Evolutionary conservation across 2,797 vertebrate species (phyloP).

Genomic region (Enteromius viviparus): DNA sequence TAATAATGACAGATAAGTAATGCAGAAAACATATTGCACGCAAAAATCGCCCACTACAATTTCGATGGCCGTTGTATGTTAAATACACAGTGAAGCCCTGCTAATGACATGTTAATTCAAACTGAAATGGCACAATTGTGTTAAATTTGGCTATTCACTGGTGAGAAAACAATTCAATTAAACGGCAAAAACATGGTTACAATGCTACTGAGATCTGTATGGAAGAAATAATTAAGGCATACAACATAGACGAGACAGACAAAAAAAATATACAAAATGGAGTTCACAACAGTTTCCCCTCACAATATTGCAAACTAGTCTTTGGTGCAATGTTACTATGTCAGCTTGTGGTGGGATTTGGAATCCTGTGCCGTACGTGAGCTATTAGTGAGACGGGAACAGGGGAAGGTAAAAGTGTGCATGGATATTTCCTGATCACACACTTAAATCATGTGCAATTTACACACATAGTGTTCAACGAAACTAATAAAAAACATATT

Average conservation of each 20-base stretch:
- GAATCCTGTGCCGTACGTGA: slow-evolving; percentile 19
- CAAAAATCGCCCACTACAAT: slow-evolving; percentile 35
- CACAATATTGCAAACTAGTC: slow-evolving; percentile 60
- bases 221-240: slow-evolving; percentile 32
- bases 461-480: slow-evolving; percentile 38
- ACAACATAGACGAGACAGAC: background rate
- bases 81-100: slow-evolving; percentile 22
- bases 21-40: slow-evolving; percentile 55
- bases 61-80: background rate
- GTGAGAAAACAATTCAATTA: slow-evolving; percentile 17
- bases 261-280: slow-evolving; percentile 13
- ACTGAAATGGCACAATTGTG: slow-evolving; percentile 39
- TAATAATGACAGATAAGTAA: slow-evolving; percentile 9
- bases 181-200: slow-evolving; percentile 22
- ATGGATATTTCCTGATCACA: slow-evolving; percentile 22
- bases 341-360: slow-evolving; percentile 34
- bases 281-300: slow-evolving; percentile 31
- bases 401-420: slow-evolving; percentile 23
- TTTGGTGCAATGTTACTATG: slow-evolving; percentile 60
- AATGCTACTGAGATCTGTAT: slow-evolving; percentile 12
- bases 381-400: slow-evolving; percentile 18
- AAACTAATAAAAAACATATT: slow-evolving; percentile 29
- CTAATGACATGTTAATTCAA: slow-evolving; percentile 42
- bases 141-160: background rate
- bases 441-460: slow-evolving; percentile 33